Conservation (phyloP, 2,113 vertebrate species). For the Laticauda laticaudata region DNA sequence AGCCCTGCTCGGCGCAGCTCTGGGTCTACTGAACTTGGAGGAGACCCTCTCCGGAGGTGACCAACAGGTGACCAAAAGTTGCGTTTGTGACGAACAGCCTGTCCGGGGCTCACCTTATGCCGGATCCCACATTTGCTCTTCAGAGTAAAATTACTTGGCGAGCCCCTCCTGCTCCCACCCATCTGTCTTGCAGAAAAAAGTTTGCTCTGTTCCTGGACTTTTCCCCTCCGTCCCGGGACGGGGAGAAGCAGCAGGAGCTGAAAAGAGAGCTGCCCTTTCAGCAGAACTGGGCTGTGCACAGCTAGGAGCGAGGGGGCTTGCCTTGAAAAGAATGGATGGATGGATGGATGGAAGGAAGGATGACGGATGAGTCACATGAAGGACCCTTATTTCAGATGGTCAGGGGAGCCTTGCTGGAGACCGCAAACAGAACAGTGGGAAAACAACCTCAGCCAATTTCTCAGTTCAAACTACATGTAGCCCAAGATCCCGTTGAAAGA, state of each 20-base stretch:
- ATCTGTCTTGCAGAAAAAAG: neutral
- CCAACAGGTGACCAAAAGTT: accelerated
- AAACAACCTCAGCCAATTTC: neutral
- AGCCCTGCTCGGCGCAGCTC: neutral
- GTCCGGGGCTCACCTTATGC: accelerated
- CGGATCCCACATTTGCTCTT: neutral
- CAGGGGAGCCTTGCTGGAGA: neutral
- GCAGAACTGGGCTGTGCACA: neutral
- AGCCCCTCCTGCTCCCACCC: neutral
- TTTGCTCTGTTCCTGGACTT: neutral
- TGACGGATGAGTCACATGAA: neutral
- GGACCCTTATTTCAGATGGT: neutral
- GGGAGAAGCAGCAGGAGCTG: accelerated
- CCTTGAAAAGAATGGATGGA: neutral
- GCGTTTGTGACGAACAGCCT: accelerated
- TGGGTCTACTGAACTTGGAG: neutral
- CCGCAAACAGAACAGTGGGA: neutral
- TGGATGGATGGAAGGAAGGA: too few species aligned
- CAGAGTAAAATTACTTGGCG: neutral
- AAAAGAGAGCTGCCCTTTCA: neutral
- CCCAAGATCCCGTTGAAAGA: neutral
- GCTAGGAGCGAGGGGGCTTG: neutral
- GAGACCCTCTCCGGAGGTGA: neutral
- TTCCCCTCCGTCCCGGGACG: too few species aligned
- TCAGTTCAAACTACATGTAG: neutral